A percentile compares a stretch with the other conserved stretches of the same genome.
These are phyloP conservation scores for Mamestra configurata DNA, from an alignment of 1,140 invertebrate genomes.

Conservation along the genomic window DNA sequence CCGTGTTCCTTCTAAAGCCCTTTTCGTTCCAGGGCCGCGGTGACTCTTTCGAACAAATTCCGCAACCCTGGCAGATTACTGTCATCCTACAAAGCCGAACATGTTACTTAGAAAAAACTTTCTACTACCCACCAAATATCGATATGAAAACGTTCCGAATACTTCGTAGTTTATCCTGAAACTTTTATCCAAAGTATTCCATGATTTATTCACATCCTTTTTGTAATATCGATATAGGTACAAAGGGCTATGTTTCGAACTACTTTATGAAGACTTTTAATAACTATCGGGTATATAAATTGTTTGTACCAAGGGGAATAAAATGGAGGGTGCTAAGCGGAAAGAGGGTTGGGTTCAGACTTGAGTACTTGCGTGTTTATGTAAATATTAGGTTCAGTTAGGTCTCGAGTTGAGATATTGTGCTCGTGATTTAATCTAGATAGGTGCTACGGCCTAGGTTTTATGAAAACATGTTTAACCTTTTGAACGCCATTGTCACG, in stretches of 20 bases:
- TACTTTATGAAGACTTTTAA: neutral
- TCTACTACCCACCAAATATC: constrained; percentile 9
- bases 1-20: too few species aligned
- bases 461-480: too few species aligned
- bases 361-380: constrained; percentile 7
- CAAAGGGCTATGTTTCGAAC: constrained; percentile 19
- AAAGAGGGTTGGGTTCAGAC: neutral
- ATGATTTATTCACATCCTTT: constrained; percentile 16
- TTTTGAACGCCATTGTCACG: too few species aligned
- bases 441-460: neutral
- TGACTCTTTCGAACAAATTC: too few species aligned
- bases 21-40: too few species aligned
- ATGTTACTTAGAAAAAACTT: neutral
- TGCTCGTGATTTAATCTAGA: neutral
- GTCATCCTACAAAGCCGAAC: neutral
- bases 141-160: neutral
- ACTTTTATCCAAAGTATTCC: neutral
- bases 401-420: neutral
- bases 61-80: too few species aligned
- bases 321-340: neutral
- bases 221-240: constrained; percentile 20
- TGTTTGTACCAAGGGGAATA: neutral
- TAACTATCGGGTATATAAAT: constrained; percentile 33
- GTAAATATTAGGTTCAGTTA: constrained; percentile 7
- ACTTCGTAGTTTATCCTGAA: neutral